Percentiles rank a stretch among this genome's conserved stretches.
Conservation (phyloP, 2,113 vertebrate genomes). For the Edolisoma coerulescens region DNA sequence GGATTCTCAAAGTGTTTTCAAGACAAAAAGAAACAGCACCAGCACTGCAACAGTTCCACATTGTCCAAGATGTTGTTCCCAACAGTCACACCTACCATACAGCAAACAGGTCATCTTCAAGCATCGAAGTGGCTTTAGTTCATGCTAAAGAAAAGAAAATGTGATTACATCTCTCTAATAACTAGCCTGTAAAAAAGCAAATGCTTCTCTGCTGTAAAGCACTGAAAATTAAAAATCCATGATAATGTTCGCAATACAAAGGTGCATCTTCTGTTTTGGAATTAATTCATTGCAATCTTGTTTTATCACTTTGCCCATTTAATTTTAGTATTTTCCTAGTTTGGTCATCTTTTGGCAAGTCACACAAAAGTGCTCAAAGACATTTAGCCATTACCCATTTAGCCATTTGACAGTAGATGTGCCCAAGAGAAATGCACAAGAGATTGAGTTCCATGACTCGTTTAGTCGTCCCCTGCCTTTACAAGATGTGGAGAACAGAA, state of each 20-base stretch:
- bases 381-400: neutral
- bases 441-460: neutral
- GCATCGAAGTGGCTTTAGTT: neutral
- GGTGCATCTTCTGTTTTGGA: neutral
- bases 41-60: neutral
- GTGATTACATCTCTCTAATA: neutral
- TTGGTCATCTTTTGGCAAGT: neutral
- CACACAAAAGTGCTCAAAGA: neutral
- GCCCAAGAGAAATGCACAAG: neutral
- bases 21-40: neutral
- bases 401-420: neutral
- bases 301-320: neutral
- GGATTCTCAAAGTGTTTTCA: neutral
- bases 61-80: neutral
- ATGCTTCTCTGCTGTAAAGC: neutral
- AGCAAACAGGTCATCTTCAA: neutral
- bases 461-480: neutral
- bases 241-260: neutral
- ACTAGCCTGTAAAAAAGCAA: neutral
- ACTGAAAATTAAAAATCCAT: neutral
- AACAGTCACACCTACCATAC: neutral
- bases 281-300: neutral
- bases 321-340: neutral
- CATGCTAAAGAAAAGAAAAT: neutral
- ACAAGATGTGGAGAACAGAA: neutral